Conservation (phyloP, 2,797 vertebrate species). For the Diceros bicornis region DNA sequence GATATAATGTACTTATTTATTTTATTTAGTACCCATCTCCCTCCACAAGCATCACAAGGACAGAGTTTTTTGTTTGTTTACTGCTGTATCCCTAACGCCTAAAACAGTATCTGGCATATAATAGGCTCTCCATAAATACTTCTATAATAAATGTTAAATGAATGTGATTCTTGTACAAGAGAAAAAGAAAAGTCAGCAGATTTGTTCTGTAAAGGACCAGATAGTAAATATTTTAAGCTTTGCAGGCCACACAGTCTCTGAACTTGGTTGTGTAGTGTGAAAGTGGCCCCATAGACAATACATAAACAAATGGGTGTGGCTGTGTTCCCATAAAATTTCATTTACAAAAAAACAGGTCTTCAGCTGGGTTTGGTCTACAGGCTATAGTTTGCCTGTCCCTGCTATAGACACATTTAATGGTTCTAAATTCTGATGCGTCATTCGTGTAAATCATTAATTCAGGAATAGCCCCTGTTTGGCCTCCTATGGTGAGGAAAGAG, state of each 20-base stretch:
- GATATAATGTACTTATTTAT: background rate
- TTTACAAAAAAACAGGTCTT: background rate
- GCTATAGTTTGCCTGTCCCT: background rate
- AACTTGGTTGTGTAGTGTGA: background rate
- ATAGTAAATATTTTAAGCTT: conserved; percentile 45
- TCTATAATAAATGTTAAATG: background rate
- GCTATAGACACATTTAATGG: background rate
- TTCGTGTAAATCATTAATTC: background rate
- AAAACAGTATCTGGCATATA: background rate
- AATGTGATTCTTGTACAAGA: background rate
- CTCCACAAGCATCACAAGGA: background rate
- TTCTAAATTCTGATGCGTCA: background rate
- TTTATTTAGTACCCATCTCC: background rate
- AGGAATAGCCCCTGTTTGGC: background rate
- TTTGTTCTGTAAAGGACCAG: background rate
- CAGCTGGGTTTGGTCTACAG: background rate
- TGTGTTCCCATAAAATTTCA: background rate
- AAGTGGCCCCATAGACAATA: background rate
- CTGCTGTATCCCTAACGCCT: background rate
- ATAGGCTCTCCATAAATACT: background rate
- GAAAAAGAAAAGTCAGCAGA: conserved; percentile 12
- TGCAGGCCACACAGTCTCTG: background rate
- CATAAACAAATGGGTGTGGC: background rate
- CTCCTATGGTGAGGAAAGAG: background rate
- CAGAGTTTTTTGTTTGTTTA: background rate